phyloP scores from a whole-genome alignment of 2,797 vertebrate species.

The Taeniopygia guttata region DNA sequence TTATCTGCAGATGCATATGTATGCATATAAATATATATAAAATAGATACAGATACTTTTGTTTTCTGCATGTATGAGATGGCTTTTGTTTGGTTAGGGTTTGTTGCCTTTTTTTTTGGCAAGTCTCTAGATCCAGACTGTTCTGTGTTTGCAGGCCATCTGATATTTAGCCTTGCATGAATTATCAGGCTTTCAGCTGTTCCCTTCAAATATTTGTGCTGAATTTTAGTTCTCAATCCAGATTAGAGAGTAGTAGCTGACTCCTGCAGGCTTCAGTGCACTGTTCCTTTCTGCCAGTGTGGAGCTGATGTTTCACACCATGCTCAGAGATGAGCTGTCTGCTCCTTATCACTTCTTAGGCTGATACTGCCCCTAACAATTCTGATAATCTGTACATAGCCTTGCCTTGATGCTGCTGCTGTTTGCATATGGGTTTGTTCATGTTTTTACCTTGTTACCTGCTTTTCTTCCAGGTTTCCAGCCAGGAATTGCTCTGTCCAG shows the following conservation, averaged over 20 bases:
- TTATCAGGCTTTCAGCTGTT: neutral
- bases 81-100: neutral
- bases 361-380: neutral
- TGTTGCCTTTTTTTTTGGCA: neutral
- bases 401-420: neutral
- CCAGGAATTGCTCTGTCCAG: neutral
- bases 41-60: no score
- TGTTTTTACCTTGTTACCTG: neutral
- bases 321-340: neutral
- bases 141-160: neutral
- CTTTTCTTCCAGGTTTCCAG: neutral
- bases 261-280: neutral
- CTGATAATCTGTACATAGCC: no score
- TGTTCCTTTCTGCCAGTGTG: neutral
- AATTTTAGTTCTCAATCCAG: neutral
- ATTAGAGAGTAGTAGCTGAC: neutral
- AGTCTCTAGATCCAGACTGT: neutral
- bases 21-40: no score
- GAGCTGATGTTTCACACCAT: neutral
- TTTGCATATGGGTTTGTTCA: neutral
- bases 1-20: neutral
- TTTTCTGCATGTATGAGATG: neutral
- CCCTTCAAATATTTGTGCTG: neutral
- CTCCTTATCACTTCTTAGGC: neutral
- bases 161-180: neutral